Percentiles rank a stretch among this genome's conserved stretches.
Conservation (phyloP, 2,797 vertebrate genomes). For the Melanotaenia pygmaea region DNA sequence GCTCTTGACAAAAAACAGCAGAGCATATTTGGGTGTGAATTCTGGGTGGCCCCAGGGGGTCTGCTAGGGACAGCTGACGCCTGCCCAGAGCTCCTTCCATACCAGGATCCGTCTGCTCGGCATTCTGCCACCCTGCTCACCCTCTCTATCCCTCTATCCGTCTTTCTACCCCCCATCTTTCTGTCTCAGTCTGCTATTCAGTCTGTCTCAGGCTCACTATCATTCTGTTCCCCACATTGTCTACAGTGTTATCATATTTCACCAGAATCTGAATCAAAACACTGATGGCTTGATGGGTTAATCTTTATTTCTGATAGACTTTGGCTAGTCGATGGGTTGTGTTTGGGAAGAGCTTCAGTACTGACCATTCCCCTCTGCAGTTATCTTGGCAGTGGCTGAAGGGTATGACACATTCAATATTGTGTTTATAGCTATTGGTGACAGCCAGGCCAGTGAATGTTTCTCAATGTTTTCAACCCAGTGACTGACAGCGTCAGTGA, state of each 20-base stretch:
- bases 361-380: conserved; percentile 69
- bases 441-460: conserved; percentile 67
- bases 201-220: conserved; percentile 62
- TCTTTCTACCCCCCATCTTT: conserved; percentile 67
- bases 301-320: conserved; percentile 64
- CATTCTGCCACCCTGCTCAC: conserved; percentile 76
- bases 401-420: conserved; percentile 75
- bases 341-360: conserved; percentile 59
- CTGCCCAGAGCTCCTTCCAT: conserved; percentile 75
- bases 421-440: conserved; percentile 76
- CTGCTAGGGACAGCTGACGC: conserved; percentile 79
- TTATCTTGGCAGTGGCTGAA: conserved; percentile 73
- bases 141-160: conserved; percentile 66
- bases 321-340: conserved; percentile 50
- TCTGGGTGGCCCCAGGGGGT: conserved; percentile 72
- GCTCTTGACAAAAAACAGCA: conserved; percentile 52
- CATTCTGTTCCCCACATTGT: conserved; percentile 46
- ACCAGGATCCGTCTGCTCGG: conserved; percentile 79
- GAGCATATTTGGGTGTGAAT: conserved; percentile 74
- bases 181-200: conserved; percentile 72
- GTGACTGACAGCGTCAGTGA: conserved; percentile 54
- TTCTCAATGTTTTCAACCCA: conserved; percentile 67
- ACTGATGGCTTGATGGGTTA: conserved; percentile 55
- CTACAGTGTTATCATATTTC: conserved; percentile 29
- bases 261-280: conserved; percentile 60